These are phyloP conservation scores for Gambelia wislizenii DNA, from an alignment of 2,797 vertebrate species.

Conservation along the genomic window DNA sequence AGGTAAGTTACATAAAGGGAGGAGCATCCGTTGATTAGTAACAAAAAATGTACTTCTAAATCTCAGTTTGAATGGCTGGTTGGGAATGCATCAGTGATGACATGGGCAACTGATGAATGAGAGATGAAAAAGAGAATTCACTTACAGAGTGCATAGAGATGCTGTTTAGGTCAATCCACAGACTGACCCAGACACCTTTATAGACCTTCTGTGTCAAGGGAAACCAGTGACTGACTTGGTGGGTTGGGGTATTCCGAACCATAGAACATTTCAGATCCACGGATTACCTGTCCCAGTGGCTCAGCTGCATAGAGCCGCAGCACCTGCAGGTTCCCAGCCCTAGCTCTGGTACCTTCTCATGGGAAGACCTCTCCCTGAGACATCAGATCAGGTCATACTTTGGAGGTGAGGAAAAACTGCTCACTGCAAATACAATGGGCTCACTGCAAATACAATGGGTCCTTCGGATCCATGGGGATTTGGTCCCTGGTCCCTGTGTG, in stretches of 20 bases:
- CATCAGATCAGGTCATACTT: too few species aligned
- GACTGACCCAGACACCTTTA: not conserved
- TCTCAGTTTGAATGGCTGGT: not conserved
- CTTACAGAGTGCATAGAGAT: not conserved
- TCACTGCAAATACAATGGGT: too few species aligned
- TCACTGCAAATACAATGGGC: too few species aligned
- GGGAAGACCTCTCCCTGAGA: too few species aligned
- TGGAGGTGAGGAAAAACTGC: too few species aligned
- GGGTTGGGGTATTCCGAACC: not conserved
- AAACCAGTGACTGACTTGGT: not conserved
- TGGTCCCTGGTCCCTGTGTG: too few species aligned
- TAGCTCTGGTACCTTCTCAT: too few species aligned
- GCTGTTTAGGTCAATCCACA: not conserved
- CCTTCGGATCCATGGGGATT: too few species aligned
- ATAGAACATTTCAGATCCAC: not conserved
- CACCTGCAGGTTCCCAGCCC: too few species aligned
- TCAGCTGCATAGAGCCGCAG: too few species aligned
- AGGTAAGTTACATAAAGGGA: not conserved
- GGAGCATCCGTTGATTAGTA: not conserved
- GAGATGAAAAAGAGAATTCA: not conserved
- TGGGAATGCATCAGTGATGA: not conserved
- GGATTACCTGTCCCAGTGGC: too few species aligned
- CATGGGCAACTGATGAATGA: not conserved
- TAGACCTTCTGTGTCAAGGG: not conserved
- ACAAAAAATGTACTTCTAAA: not conserved